Evolutionary conservation across 1,140 invertebrate genomes (phyloP), one percentile per base, ranked within the genome.

Genomic region (Palaemon carinicauda): DNA sequence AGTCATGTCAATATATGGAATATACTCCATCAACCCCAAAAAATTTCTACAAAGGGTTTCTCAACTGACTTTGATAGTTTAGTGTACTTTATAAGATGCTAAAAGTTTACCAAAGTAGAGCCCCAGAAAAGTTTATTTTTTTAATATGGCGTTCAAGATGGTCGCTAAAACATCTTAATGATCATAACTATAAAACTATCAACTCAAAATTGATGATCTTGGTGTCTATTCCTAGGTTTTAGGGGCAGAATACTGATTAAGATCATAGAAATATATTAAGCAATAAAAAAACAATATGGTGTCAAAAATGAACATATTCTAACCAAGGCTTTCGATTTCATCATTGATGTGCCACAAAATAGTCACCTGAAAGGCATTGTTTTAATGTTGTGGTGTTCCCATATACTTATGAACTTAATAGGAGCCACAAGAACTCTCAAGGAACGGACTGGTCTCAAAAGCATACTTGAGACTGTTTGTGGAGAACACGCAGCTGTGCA

Each of bases 281-380:
- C n/a, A n/a, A 60, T 12, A 60, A 41, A 41, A 41, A 41, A 4
- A 3, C 33, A 41, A 41, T 41, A 41, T 41, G 3, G 3, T 41
- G 33, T 41, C 3, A 41, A 41, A 41, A 41, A 41, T 41, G 3
- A 41, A 9, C 3, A 41, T 41, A 41, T 41, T 41, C 33, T 41
- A 41, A 41, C n/a, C n/a, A 91, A 91, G 80, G 88, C 65, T 14
- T n/a, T 19, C 4, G 41, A 83, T 31, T 75, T 74, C 1, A 83
- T 83, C 69, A n/a, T 15, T 52, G 82, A 17, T 53, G 65, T 71
- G 51, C 31, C 10, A 53, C 14, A 73, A 15, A 52, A 7, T 27
- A 83, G 50, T 52, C 41, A 74, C 51, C 27, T 83, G 65, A 83
- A 75, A 31, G 80, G 21, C 50, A 82, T 82, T 21, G 86, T 87